phyloP scores from a whole-genome alignment of 2,113 vertebrate genomes.

The Collichthys lucidus region DNA sequence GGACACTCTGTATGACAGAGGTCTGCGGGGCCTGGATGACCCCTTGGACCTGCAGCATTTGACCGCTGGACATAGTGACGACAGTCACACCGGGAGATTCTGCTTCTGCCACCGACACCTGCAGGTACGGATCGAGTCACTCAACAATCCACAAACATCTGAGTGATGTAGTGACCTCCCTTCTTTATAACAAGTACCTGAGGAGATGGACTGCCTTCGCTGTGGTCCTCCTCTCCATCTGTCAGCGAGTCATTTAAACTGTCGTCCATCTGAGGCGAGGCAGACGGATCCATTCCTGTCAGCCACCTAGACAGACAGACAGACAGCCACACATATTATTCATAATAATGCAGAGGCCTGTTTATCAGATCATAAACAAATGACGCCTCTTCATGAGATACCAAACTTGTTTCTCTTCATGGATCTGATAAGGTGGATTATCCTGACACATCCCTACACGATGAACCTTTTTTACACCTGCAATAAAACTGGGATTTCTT shows the following conservation, averaged over 20 bases:
- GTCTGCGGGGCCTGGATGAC: slow-evolving; percentile 95
- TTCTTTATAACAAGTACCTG: slow-evolving; percentile 78
- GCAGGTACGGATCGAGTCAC: slow-evolving; percentile 59
- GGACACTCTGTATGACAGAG: slow-evolving; percentile 95
- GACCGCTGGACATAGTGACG: slow-evolving; percentile 92
- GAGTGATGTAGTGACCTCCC: background rate
- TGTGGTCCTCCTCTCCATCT: slow-evolving; percentile 75
- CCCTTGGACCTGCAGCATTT: slow-evolving; percentile 92
- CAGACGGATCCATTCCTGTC: slow-evolving; percentile 84
- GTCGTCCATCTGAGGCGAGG: slow-evolving; percentile 61
- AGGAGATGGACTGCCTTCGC: slow-evolving; percentile 76
- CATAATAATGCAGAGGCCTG: background rate
- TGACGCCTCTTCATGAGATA: background rate
- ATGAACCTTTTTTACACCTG: background rate
- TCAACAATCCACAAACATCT: background rate
- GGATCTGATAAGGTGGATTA: too few species aligned
- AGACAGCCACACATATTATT: background rate
- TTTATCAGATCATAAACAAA: background rate
- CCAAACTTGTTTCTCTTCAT: background rate
- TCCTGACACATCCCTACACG: background rate
- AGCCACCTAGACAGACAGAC: slow-evolving; percentile 75
- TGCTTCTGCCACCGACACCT: slow-evolving; percentile 85
- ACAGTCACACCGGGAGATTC: slow-evolving; percentile 82
- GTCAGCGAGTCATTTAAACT: slow-evolving; percentile 57
- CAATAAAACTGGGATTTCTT: background rate